Evolutionary conservation across 30 jellyfish, hydroid and myxozoan genomes (phyloP).

Genomic region (Chrysaora quinquecirrha): DNA sequence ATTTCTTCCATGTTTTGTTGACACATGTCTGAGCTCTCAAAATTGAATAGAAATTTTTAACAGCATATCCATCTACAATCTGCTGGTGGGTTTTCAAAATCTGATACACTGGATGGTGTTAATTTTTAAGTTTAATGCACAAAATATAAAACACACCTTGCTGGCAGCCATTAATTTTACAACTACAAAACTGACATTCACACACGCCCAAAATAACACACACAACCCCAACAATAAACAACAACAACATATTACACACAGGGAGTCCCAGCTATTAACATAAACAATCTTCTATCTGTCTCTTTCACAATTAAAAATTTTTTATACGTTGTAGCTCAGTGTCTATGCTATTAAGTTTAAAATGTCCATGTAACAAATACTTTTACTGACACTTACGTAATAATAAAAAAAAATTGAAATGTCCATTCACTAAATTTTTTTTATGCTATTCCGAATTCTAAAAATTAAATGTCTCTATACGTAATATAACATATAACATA

Average conservation of each 20-base stretch:
- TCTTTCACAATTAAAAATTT: neutral
- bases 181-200: neutral
- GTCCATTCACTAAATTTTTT: conserved; percentile 7
- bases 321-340: conserved; percentile 9
- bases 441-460: conserved; percentile 9
- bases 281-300: neutral
- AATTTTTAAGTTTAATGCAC: no score
- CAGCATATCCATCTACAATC: no score
- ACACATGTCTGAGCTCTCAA: no score
- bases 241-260: neutral
- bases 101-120: no score
- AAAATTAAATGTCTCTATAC: conserved; percentile 11
- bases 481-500: conserved; percentile 3
- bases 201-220: conserved; percentile 16
- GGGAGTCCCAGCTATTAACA: conserved; percentile 5
- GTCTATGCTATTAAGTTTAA: conserved; percentile 11
- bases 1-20: no score
- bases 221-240: neutral
- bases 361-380: conserved; percentile 6
- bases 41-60: no score
- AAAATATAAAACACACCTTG: neutral
- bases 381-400: conserved; percentile 10
- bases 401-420: conserved; percentile 1
- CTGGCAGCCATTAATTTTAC: conserved; percentile 16
- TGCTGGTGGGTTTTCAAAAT: no score